Evolutionary conservation across 2,113 vertebrate species (phyloP).

Genomic region (Cavia aperea): DNA sequence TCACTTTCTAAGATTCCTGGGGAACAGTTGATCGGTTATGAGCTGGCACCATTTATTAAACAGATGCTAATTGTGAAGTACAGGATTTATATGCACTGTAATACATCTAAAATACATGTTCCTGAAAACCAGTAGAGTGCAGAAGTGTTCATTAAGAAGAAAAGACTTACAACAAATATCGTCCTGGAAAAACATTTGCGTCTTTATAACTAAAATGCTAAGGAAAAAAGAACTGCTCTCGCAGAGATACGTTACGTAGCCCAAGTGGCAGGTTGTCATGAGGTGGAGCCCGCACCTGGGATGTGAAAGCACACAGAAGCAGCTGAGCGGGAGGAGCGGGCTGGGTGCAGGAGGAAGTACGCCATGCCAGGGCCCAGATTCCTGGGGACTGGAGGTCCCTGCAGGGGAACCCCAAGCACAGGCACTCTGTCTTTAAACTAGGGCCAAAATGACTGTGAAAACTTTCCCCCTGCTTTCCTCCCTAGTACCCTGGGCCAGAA

Average conservation of each 20-base stretch:
- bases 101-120: neutral
- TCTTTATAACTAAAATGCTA: conserved; percentile 25
- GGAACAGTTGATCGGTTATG: conserved; percentile 16
- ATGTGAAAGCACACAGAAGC: neutral
- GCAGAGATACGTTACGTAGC: neutral
- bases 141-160: neutral
- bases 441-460: neutral
- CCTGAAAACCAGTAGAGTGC: neutral
- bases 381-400: neutral
- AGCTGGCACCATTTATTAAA: neutral
- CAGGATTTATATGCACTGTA: neutral
- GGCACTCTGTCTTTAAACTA: neutral
- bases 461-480: neutral
- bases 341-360: neutral
- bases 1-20: conserved; percentile 5
- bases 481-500: neutral
- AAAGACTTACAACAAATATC: conserved; percentile 17
- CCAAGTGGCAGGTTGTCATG: neutral
- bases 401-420: neutral
- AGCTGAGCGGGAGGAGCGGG: neutral
- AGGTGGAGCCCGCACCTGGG: neutral
- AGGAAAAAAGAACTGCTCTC: neutral
- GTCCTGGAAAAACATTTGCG: neutral
- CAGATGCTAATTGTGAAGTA: neutral
- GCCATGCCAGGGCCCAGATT: neutral